Conservation (phyloP, 2,797 vertebrate genomes). For the Bryconaethiops microstoma region DNA sequence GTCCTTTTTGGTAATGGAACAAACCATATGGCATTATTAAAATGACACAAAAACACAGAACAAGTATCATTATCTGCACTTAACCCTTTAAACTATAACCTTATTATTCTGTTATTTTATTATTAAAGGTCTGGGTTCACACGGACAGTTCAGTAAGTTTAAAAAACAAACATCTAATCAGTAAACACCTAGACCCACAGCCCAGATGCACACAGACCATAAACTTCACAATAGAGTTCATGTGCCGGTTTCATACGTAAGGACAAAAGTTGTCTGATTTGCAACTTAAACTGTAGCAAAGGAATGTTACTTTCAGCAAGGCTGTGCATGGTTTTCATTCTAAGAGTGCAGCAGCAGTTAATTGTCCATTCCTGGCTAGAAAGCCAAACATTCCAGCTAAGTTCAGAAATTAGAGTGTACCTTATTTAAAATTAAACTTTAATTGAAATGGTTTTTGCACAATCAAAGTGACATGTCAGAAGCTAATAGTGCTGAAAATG, state of each 20-base stretch:
- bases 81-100: neutral
- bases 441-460: neutral
- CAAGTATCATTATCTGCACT: neutral
- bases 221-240: too few relatives aligned
- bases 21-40: neutral
- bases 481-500: neutral
- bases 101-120: too few relatives aligned
- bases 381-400: neutral
- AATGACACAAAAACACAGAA: neutral
- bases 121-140: too few relatives aligned
- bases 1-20: constrained; percentile 1
- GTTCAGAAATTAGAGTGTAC: neutral
- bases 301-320: neutral
- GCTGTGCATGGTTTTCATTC: neutral
- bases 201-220: too few relatives aligned
- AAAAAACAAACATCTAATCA: too few relatives aligned
- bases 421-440: neutral
- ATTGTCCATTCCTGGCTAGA: neutral
- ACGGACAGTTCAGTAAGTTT: too few relatives aligned
- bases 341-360: neutral
- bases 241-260: too few relatives aligned
- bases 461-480: neutral
- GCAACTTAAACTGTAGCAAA: neutral
- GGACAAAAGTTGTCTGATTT: too few relatives aligned
- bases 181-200: too few relatives aligned